A percentile compares a stretch with the other conserved stretches of the same genome.
Conservation (phyloP, 2,113 vertebrate species). For the Podarcis raffonei region DNA sequence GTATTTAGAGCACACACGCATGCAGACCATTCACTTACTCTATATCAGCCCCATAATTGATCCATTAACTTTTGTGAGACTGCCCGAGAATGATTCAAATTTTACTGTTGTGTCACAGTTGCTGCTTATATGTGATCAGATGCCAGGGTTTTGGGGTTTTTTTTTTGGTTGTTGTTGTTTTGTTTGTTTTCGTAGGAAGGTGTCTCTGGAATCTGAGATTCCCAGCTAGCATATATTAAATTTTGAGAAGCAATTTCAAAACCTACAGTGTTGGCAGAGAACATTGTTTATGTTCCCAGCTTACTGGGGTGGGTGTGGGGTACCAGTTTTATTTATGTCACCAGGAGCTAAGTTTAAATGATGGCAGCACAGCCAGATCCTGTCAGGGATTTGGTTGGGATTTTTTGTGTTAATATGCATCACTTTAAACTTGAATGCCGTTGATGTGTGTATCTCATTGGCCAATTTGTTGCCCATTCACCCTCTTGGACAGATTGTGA, state of each 20-base stretch:
- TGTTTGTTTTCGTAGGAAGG: neutral
- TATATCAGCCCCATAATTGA: neutral
- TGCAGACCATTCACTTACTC: neutral
- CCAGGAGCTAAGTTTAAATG: too few species aligned
- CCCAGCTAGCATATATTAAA: neutral
- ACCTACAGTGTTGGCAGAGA: too few species aligned
- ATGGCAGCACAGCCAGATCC: too few species aligned
- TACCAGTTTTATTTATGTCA: too few species aligned
- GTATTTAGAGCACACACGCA: neutral
- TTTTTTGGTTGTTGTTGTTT: too few species aligned
- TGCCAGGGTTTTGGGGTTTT: too few species aligned
- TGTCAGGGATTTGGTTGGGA: too few species aligned
- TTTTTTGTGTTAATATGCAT: neutral
- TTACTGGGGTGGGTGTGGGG: too few species aligned
- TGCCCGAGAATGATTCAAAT: neutral
- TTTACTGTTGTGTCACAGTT: neutral
- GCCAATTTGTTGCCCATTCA: neutral
- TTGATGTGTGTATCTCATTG: neutral
- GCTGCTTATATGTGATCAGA: neutral
- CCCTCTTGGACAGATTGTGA: neutral
- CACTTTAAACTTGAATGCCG: neutral
- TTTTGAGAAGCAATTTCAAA: too few species aligned
- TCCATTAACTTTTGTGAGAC: neutral
- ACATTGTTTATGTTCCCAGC: too few species aligned
- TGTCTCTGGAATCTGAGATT: neutral